Percentiles rank a stretch among this genome's conserved stretches.
Evolutionary conservation across 1,140 invertebrate genomes (phyloP).

Genomic region (Hyles euphorbiae): DNA sequence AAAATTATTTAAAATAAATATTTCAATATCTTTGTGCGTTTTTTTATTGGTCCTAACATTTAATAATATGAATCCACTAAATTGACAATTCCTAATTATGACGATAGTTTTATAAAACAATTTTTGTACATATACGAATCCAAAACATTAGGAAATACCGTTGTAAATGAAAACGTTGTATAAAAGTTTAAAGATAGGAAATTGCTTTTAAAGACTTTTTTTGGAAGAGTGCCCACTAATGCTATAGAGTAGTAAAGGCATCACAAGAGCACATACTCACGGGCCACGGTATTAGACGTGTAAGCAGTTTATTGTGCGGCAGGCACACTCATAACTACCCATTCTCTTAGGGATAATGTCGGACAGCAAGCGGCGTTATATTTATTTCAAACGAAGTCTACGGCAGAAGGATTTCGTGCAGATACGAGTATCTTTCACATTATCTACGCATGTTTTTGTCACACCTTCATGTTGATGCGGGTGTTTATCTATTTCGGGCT

Average conservation of each 20-base stretch:
- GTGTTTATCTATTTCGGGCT: too few relatives aligned
- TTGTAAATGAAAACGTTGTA: not conserved
- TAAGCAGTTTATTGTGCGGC: conserved; percentile 62
- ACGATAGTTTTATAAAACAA: too few relatives aligned
- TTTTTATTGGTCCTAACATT: too few relatives aligned
- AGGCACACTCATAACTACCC: conserved; percentile 63
- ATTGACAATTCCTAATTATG: too few relatives aligned
- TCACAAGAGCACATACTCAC: conserved; percentile 35
- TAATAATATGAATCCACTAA: too few relatives aligned
- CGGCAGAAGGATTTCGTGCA: conserved; percentile 32
- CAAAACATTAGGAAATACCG: not conserved
- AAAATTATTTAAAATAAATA: too few relatives aligned
- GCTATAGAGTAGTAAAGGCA: conserved; percentile 49
- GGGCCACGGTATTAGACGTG: conserved; percentile 51
- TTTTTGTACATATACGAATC: too few relatives aligned
- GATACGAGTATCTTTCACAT: conserved; percentile 36
- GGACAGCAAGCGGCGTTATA: conserved; percentile 57
- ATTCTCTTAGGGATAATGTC: conserved; percentile 62
- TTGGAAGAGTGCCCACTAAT: conserved; percentile 12
- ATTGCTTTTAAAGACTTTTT: not conserved
- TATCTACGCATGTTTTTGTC: conserved; percentile 13
- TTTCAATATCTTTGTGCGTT: too few relatives aligned
- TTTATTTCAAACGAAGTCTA: conserved; percentile 54
- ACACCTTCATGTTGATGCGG: not conserved
- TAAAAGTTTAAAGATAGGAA: not conserved